Conservation (phyloP, 2,888 invertebrate species). For the Dioctria rufipes region DNA sequence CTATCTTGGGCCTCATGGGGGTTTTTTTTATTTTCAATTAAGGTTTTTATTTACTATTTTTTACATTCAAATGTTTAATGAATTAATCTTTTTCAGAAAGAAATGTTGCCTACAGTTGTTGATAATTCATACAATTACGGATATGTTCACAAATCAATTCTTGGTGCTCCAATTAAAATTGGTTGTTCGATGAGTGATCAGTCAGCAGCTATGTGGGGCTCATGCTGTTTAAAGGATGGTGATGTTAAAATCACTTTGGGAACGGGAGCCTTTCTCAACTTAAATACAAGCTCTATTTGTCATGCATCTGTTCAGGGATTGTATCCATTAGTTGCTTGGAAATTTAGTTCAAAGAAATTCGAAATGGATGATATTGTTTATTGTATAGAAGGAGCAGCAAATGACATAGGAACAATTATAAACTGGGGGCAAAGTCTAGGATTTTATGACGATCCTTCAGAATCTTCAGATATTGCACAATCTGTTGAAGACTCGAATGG, state of each 20-base stretch:
- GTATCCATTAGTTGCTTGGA: slow-evolving; percentile 95
- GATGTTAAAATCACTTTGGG: slow-evolving; percentile 92
- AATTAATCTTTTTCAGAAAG: slow-evolving; percentile 72
- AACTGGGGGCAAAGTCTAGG: slow-evolving; percentile 87
- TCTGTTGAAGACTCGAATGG: slow-evolving; percentile 82
- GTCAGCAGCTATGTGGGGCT: slow-evolving; percentile 91
- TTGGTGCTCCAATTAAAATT: slow-evolving; percentile 86
- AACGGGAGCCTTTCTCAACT: slow-evolving; percentile 91
- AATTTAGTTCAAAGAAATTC: slow-evolving; percentile 65
- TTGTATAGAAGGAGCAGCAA: slow-evolving; percentile 88
- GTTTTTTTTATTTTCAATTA: slow-evolving; percentile 54
- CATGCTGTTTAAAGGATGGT: slow-evolving; percentile 83
- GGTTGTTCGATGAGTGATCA: slow-evolving; percentile 76
- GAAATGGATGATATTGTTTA: slow-evolving; percentile 74
- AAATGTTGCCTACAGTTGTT: slow-evolving; percentile 85
- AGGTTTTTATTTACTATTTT: slow-evolving; percentile 46
- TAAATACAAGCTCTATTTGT: slow-evolving; percentile 83
- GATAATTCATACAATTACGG: slow-evolving; percentile 86
- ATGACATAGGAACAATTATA: slow-evolving; percentile 90
- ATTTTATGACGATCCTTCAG: slow-evolving; percentile 76
- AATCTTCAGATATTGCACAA: slow-evolving; percentile 79
- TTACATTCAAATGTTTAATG: background rate
- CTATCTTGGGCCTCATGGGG: slow-evolving; percentile 81
- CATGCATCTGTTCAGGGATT: slow-evolving; percentile 88
- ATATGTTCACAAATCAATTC: slow-evolving; percentile 76